Percentiles rank a stretch among this genome's conserved stretches.
Evolutionary conservation across 2,113 vertebrate genomes (phyloP).

Genomic region (Protobothrops flavoviridis): DNA sequence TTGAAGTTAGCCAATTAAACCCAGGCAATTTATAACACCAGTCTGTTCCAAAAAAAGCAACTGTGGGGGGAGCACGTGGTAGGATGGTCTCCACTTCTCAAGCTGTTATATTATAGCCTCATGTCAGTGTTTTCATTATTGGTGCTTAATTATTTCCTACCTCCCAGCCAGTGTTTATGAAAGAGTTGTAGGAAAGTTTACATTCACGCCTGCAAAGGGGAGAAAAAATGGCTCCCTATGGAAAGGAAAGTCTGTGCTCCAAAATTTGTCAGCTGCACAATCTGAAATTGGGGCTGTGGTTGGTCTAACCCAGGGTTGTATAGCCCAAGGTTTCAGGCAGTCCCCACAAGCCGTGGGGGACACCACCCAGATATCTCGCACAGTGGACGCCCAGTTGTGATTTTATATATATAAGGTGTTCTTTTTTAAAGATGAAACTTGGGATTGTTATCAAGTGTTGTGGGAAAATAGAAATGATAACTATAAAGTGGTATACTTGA

Average conservation of each 20-base stretch:
- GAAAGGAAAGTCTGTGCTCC: not conserved
- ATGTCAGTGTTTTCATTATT: constrained; percentile 56
- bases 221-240: not conserved
- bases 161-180: not conserved
- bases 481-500: not conserved
- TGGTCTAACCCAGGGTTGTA: not conserved
- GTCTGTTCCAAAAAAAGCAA: constrained; percentile 62
- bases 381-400: not conserved
- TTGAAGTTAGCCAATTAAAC: constrained; percentile 63
- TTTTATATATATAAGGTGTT: not conserved
- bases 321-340: not conserved
- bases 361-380: not conserved
- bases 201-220: not conserved
- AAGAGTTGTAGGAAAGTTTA: not conserved
- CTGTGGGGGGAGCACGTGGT: constrained; percentile 38
- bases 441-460: not conserved
- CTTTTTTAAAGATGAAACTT: not conserved
- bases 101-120: not conserved
- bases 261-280: not conserved
- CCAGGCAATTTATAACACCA: constrained; percentile 39
- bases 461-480: not conserved
- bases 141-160: constrained; percentile 27
- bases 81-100: constrained; percentile 24
- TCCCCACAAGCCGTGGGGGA: not conserved
- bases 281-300: not conserved